Percentiles rank a stretch among this genome's conserved stretches.
These are phyloP conservation scores for Ephestia elutella DNA, from an alignment of 1,140 invertebrate species.

Conservation along the genomic window DNA sequence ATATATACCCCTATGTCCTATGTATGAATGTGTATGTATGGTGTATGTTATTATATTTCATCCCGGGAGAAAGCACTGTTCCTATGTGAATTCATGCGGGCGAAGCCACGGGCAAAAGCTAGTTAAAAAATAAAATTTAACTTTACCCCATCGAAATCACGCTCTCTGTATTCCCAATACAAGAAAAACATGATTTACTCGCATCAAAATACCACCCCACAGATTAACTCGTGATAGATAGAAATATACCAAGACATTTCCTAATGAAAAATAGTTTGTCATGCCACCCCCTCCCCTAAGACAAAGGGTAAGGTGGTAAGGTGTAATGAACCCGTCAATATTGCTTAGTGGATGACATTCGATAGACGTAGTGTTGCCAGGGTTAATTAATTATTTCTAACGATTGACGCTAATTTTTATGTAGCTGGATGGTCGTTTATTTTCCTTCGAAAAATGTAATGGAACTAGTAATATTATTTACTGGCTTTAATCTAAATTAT, in stretches of 20 bases:
- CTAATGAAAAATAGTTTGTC: conserved; percentile 6
- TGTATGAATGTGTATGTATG: too few species aligned
- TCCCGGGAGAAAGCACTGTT: too few species aligned
- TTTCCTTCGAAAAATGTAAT: too few species aligned
- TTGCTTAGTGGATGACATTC: conserved; percentile 30
- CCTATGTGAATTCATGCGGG: too few species aligned
- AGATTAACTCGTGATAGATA: background rate
- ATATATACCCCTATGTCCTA: too few species aligned
- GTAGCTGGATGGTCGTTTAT: background rate
- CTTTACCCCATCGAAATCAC: too few species aligned
- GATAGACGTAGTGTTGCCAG: background rate
- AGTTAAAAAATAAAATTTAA: too few species aligned
- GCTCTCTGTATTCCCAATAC: too few species aligned
- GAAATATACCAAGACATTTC: background rate
- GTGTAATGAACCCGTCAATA: conserved; percentile 41
- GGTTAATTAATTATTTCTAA: conserved; percentile 1
- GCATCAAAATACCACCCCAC: background rate
- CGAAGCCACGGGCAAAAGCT: too few species aligned
- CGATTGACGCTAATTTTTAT: background rate
- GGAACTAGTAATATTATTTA: too few species aligned
- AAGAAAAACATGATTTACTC: background rate
- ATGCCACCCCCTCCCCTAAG: conserved; percentile 18
- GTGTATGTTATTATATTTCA: too few species aligned
- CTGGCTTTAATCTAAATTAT: too few species aligned
- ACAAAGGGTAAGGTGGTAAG: conserved; percentile 19